These are phyloP conservation scores for Propithecus coquereli DNA, from an alignment of 2,113 vertebrate genomes.

Conservation along the genomic window DNA sequence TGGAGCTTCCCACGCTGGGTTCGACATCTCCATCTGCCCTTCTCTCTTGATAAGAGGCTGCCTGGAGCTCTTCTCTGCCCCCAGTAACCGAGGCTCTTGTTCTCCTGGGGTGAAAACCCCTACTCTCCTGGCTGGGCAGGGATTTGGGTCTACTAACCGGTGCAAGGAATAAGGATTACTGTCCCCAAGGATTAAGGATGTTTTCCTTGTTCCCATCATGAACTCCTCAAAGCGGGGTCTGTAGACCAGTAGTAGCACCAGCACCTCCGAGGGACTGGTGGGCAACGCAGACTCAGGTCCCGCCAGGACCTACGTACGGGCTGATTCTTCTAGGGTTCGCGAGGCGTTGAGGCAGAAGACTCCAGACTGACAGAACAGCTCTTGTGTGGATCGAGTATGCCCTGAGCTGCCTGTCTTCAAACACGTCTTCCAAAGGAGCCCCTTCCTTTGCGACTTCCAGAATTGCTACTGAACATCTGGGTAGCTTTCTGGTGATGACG, in stretches of 20 bases:
- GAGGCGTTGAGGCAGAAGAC: neutral
- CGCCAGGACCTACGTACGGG: too few relatives aligned
- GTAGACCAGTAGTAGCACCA: neutral
- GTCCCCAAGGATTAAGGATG: neutral
- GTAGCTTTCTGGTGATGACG: neutral
- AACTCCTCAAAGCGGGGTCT: neutral
- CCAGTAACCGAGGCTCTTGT: neutral
- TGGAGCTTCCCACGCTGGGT: too few relatives aligned
- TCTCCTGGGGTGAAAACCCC: neutral
- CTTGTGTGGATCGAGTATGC: neutral
- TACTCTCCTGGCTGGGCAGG: neutral
- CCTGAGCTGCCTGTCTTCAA: too few relatives aligned
- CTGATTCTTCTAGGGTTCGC: neutral
- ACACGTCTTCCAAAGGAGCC: neutral
- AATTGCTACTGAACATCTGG: too few relatives aligned
- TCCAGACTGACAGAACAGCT: neutral
- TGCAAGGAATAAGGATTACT: too few relatives aligned
- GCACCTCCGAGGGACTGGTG: neutral
- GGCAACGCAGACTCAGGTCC: neutral
- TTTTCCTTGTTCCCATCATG: neutral
- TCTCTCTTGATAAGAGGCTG: neutral
- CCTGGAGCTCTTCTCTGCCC: neutral
- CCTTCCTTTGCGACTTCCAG: too few relatives aligned
- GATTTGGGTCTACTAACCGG: neutral
- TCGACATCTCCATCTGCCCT: neutral